A percentile compares a stretch with the other conserved stretches of the same genome.
phyloP scores from a whole-genome alignment of 2,888 invertebrate genomes.

The Abscondita cerata region DNA sequence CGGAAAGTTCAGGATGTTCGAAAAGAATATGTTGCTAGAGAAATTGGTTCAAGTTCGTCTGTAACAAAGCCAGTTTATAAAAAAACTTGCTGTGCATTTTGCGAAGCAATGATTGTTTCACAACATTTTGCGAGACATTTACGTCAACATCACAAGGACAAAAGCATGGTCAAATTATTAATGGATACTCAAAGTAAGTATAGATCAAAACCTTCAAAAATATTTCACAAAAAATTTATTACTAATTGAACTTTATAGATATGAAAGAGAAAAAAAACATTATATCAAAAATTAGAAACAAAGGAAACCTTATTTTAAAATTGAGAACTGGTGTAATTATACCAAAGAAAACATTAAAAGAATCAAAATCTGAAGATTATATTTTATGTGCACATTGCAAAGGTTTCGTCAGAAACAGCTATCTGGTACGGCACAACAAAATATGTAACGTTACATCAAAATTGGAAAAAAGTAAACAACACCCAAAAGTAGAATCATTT shows the following conservation, averaged over 20 bases:
- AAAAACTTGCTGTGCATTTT: slow-evolving; percentile 13
- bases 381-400: slow-evolving; percentile 13
- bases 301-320: slow-evolving; percentile 14
- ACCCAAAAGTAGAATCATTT: slow-evolving; percentile 19
- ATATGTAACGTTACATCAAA: slow-evolving; percentile 1
- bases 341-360: slow-evolving; percentile 12
- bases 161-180: slow-evolving; percentile 15
- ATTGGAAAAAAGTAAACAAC: slow-evolving; percentile 7
- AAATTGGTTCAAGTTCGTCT: neutral
- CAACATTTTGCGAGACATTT: slow-evolving; percentile 16
- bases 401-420: slow-evolving; percentile 14
- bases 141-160: slow-evolving; percentile 13
- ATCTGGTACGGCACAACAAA: slow-evolving; percentile 14
- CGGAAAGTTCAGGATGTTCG: neutral
- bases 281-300: slow-evolving; percentile 13
- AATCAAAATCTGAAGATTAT: slow-evolving; percentile 7
- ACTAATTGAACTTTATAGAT: neutral
- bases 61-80: neutral
- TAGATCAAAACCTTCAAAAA: neutral
- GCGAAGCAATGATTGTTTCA: slow-evolving; percentile 8
- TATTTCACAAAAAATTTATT: neutral
- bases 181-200: slow-evolving; percentile 17
- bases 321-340: slow-evolving; percentile 12
- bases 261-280: slow-evolving; percentile 11
- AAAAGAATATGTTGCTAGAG: neutral